Percentiles rank a stretch among this genome's conserved stretches.
Evolutionary conservation across 2,113 vertebrate genomes (phyloP).

Genomic region (Hepsetus odoe): DNA sequence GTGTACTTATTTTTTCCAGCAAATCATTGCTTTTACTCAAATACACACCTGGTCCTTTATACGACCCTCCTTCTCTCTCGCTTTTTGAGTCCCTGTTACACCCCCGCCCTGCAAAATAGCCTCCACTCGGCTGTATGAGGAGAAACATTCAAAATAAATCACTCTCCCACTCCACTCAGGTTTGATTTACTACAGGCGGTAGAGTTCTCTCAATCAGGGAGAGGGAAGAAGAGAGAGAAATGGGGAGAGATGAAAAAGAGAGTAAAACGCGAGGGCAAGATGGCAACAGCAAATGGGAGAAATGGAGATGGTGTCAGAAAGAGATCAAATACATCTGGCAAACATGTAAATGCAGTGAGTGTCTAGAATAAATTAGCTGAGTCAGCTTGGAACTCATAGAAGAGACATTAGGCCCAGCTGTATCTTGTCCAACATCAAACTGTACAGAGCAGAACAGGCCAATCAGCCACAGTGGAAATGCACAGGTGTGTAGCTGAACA

Average conservation of each 20-base stretch:
- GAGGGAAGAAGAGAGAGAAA: conserved; percentile 40
- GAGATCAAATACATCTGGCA: neutral
- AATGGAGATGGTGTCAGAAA: neutral
- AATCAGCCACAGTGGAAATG: conserved; percentile 18
- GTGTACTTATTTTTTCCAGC: neutral
- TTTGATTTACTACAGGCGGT: conserved; percentile 35
- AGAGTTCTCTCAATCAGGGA: conserved; percentile 38
- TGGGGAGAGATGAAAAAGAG: conserved; percentile 6
- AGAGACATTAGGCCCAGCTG: conserved; percentile 7
- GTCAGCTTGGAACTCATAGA: neutral
- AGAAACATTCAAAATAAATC: conserved; percentile 20
- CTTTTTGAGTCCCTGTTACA: neutral
- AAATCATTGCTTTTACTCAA: neutral
- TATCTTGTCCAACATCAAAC: conserved; percentile 14
- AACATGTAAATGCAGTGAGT: conserved; percentile 20
- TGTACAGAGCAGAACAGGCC: conserved; percentile 41
- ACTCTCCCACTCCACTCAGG: conserved; percentile 19
- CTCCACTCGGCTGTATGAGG: conserved; percentile 15
- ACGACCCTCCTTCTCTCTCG: neutral
- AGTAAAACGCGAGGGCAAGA: neutral
- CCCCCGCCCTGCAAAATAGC: conserved; percentile 4
- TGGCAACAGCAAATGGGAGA: neutral
- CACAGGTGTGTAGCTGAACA: neutral
- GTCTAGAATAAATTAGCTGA: conserved; percentile 8
- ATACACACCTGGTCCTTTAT: neutral